phyloP scores from a whole-genome alignment of 2,888 invertebrate genomes.

The Notocelia uddmanniana region DNA sequence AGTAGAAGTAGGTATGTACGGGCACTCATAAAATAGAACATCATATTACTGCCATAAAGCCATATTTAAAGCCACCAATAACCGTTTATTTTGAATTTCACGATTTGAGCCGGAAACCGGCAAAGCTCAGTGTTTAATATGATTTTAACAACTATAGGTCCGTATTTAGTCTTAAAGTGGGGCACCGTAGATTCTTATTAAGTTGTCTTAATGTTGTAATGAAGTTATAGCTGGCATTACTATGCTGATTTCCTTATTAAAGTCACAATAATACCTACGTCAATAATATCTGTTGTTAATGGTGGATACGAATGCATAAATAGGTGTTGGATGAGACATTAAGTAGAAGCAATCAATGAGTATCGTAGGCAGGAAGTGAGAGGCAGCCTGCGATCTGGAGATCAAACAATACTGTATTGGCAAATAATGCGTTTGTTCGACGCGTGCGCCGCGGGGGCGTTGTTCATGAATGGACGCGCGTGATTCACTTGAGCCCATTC shows the following conservation, averaged over 20 bases:
- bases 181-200: constrained; percentile 2
- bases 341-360: constrained; percentile 51
- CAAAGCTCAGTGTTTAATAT: constrained; percentile 26
- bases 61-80: constrained; percentile 56
- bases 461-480: constrained; percentile 74
- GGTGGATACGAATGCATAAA: constrained; percentile 17
- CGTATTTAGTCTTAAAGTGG: constrained; percentile 1
- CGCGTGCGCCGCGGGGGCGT: constrained; percentile 77
- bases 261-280: background rate
- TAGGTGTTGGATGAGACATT: constrained; percentile 38
- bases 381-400: constrained; percentile 64
- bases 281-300: constrained; percentile 17
- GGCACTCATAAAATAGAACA: constrained; percentile 48
- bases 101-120: constrained; percentile 52
- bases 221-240: background rate
- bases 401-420: constrained; percentile 74
- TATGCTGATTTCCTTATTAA: constrained; percentile 4
- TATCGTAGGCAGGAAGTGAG: constrained; percentile 74
- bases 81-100: constrained; percentile 73
- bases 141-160: background rate
- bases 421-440: constrained; percentile 70
- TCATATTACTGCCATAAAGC: constrained; percentile 54
- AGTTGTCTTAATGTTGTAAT: background rate
- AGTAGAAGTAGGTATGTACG: constrained; percentile 47
- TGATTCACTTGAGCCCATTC: constrained; percentile 81